Base-by-base conservation (phyloP, 2,797 vertebrate species). In the Harpagifer antarcticus region DNA sequence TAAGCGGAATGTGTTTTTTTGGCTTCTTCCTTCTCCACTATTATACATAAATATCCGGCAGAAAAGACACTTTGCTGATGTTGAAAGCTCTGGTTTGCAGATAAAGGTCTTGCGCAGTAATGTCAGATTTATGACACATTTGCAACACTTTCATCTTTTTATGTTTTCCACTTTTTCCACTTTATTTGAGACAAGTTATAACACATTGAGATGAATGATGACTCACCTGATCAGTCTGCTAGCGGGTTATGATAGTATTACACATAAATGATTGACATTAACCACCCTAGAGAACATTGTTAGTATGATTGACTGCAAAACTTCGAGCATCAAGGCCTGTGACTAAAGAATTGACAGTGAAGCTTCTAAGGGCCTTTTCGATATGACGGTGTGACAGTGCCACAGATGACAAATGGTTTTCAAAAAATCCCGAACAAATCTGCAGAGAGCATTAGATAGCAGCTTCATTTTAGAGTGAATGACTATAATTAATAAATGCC, bases 401-500 rank as follows among this genome's bases (percentile, higher is more conserved):
- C 27, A 5, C 27, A 5, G 7, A 37, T 37, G 33, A 37, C 33
- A 37, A 9, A 37, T 37, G 33, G 33, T 53, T 65, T 66, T 64
- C 17, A 44, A 56, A 58, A n/a, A 20, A 63, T 15, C 58, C 15
- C 0, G 13, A 12, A 59, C n/a, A 40, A 53, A 68, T 75, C 73
- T 77, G 56, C 59, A 73, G 59, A 61, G 66, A 81, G 68, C 37
- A 27, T 31, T 12, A 47, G 58, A 60, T 63, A 65, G 68, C 27
- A 56, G 16, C 81, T 86, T 73, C 48, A 53, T 63, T 66, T 76
- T 45, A 72, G 15, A 77, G 47, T 49, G 72, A 68, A 77, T 43
- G 74, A 77, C 47, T 79, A 37, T 72, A 88, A 83, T 88, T 88
- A 88, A 84, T 88, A 86, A 86, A 77, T 45, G 68, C 43, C 57